A percentile compares a stretch with the other conserved stretches of the same genome.
Evolutionary conservation across 35 echinoderm and acorn worm genomes (phyloP).

Genomic region (Anneissia japonica): DNA sequence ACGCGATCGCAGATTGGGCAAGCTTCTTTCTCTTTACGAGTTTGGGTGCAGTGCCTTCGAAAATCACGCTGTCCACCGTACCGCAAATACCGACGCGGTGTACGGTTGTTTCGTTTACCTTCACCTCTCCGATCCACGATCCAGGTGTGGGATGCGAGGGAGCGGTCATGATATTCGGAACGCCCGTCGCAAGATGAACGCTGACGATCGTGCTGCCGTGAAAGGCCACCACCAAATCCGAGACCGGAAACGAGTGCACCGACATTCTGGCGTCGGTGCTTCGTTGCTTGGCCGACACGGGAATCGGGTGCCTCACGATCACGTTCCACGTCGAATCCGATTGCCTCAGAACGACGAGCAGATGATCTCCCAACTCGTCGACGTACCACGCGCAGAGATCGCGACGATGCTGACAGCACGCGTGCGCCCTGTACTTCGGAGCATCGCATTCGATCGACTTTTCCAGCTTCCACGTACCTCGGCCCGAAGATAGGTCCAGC

Average conservation of each 20-base stretch:
- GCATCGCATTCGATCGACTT: no score
- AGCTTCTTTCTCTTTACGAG: no score
- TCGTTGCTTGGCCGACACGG: background rate
- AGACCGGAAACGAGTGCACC: background rate
- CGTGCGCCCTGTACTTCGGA: no score
- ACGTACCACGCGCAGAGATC: no score
- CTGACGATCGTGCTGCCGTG: background rate
- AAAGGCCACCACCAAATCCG: background rate
- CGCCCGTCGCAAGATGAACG: background rate
- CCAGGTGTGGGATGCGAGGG: background rate
- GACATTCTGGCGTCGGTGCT: background rate
- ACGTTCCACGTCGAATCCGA: background rate
- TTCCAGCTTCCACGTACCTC: no score
- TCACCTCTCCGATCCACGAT: background rate
- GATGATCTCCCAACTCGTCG: no score
- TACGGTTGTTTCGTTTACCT: background rate
- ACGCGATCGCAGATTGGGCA: no score
- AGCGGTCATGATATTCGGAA: background rate
- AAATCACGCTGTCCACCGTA: background rate
- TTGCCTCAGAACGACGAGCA: no score
- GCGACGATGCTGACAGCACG: no score
- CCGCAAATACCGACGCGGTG: background rate
- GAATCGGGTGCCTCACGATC: background rate
- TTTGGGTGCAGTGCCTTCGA: no score
- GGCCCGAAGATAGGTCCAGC: background rate